Percentiles rank a stretch among this genome's conserved stretches.
These are phyloP conservation scores for Coryphaenoides rupestris DNA, from an alignment of 2,113 vertebrate species.

Conservation along the genomic window DNA sequence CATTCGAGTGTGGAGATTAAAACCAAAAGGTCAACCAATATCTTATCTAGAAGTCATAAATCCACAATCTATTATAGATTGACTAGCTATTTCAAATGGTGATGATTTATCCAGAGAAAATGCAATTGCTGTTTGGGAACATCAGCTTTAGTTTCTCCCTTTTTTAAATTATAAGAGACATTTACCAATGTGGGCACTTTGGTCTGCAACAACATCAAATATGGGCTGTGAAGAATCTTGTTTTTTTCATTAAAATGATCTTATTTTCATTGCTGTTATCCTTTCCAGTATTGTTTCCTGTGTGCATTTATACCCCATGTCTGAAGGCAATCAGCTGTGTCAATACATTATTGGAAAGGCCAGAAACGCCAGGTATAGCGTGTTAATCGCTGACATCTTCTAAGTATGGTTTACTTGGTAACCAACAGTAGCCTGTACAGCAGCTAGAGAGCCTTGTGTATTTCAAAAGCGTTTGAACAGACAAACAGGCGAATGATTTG, in stretches of 20 bases:
- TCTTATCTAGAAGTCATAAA: no score
- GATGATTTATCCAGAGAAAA: no score
- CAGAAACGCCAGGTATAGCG: constrained; percentile 41
- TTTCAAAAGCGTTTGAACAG: neutral
- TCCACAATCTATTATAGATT: no score
- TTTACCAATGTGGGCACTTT: constrained; percentile 42
- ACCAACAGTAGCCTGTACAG: neutral
- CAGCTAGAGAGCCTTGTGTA: neutral
- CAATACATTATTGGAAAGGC: constrained; percentile 53
- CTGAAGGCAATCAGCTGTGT: constrained; percentile 51
- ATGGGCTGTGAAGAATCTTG: neutral
- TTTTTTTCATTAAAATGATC: constrained; percentile 60
- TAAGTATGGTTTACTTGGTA: constrained; percentile 1
- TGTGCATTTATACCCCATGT: constrained; percentile 32
- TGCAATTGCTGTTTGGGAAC: no score
- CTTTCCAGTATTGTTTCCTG: constrained; percentile 16
- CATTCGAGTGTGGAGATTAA: no score
- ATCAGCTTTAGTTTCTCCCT: no score
- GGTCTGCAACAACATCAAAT: constrained; percentile 24
- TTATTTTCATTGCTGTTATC: constrained; percentile 55
- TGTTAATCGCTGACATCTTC: constrained; percentile 39
- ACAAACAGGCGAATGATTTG: no score
- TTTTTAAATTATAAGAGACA: constrained; percentile 18
- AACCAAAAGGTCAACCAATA: no score
- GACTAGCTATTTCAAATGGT: no score